Percentiles rank a stretch among this genome's conserved stretches.
These are phyloP conservation scores for Pachliopta kotzebuea DNA, from an alignment of 2,888 invertebrate species.

Conservation along the genomic window DNA sequence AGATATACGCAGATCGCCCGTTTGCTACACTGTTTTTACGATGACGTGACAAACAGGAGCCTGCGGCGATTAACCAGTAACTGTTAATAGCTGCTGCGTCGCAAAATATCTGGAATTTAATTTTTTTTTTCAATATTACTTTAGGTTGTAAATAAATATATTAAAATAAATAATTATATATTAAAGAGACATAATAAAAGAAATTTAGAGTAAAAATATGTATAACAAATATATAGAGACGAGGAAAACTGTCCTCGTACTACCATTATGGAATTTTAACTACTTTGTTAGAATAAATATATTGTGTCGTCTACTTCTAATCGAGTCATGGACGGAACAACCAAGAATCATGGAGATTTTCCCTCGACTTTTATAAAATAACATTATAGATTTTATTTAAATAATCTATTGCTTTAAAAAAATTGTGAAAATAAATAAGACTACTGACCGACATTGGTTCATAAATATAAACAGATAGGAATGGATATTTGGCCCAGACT, in stretches of 20 bases:
- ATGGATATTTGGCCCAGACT: conserved; percentile 59
- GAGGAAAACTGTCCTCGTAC: too few relatives aligned
- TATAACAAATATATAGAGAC: too few relatives aligned
- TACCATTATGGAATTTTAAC: too few relatives aligned
- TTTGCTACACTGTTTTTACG: conserved; percentile 42
- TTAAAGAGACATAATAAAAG: too few relatives aligned
- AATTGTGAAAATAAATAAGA: not conserved
- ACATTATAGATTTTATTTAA: not conserved
- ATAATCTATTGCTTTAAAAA: not conserved
- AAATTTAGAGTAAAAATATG: too few relatives aligned
- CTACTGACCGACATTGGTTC: conserved; percentile 58
- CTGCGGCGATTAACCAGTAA: conserved; percentile 65
- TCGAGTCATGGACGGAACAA: too few relatives aligned
- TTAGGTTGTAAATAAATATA: not conserved
- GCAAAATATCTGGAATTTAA: conserved; percentile 54
- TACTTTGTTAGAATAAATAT: too few relatives aligned
- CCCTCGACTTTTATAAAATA: not conserved
- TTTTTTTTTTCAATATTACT: not conserved
- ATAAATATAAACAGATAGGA: conserved; percentile 60
- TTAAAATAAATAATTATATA: not conserved
- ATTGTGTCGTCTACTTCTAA: too few relatives aligned
- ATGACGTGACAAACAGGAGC: conserved; percentile 59
- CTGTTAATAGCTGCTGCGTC: conserved; percentile 64
- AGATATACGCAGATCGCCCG: conserved; percentile 57
- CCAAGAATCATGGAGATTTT: too few relatives aligned